These are phyloP conservation scores for Otolemur crassicaudatus DNA, from an alignment of 2,797 vertebrate species.

Conservation along the genomic window DNA sequence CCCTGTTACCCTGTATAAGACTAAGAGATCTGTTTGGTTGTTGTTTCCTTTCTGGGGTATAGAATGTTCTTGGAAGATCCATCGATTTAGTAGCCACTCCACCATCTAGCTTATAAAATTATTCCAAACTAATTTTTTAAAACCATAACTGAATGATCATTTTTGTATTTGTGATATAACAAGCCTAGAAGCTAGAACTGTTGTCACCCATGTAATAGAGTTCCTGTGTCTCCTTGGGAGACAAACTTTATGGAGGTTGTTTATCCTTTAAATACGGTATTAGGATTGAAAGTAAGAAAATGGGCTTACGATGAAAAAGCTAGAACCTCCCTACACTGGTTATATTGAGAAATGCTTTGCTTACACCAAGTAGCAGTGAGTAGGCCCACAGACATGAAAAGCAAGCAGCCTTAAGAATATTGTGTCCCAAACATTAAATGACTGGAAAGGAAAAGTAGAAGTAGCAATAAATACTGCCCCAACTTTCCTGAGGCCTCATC, in stretches of 20 bases:
- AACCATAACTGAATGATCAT: slow-evolving; percentile 56
- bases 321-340: background rate
- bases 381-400: slow-evolving; percentile 54
- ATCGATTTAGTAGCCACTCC: slow-evolving; percentile 60
- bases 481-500: background rate
- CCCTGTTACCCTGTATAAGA: slow-evolving; percentile 49
- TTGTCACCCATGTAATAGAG: slow-evolving; percentile 40
- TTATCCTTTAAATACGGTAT: slow-evolving; percentile 53
- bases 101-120: slow-evolving; percentile 65
- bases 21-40: slow-evolving; percentile 57
- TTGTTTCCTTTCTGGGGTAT: slow-evolving; percentile 60
- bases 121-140: slow-evolving; percentile 62
- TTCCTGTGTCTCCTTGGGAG: slow-evolving; percentile 38
- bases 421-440: slow-evolving; percentile 16
- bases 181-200: slow-evolving; percentile 67
- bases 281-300: slow-evolving; percentile 56
- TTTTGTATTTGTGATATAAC: slow-evolving; percentile 74
- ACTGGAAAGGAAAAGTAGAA: slow-evolving; percentile 20
- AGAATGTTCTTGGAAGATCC: slow-evolving; percentile 64
- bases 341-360: slow-evolving; percentile 54
- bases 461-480: slow-evolving; percentile 34
- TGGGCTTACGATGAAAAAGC: slow-evolving; percentile 47
- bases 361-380: slow-evolving; percentile 31
- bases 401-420: slow-evolving; percentile 19
- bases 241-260: slow-evolving; percentile 25